Evolutionary conservation across 2,113 vertebrate species (phyloP), one percentile per base, ranked within the genome.

Genomic region (Pterocles orientalis): DNA sequence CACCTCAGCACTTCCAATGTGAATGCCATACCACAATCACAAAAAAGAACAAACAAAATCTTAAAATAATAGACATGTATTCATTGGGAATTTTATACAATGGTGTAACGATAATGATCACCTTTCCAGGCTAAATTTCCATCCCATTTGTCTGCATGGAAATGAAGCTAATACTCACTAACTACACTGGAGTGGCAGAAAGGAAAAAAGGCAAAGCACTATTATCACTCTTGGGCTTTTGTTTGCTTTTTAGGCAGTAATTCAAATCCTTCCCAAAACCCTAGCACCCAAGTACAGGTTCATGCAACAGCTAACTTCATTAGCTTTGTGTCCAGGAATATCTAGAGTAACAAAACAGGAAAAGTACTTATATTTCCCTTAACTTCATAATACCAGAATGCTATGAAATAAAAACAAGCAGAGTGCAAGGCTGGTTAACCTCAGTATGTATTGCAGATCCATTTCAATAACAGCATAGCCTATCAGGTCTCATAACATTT

Each of bases 401-500:
- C 53, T 78, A 39, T 13, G 14, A 95, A 93, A 88, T 50, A 86
- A 89, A 86, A 80, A 18, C 24, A 79, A 21, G 41, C 21, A 82
- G 53, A 83, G 36, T 48, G 18, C 23, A 83, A 66, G 45, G 68
- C 58, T 79, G 69, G 60, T 86, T 41, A 78, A 70, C 25, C 75
- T 94, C 75, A 73, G 11, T 68, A 92, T 11, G 14, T 61, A 69
- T 61, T 48, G 69, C 64, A 89, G 43, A 94, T 80, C 45, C n/a
- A 64, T 34, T 54, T 36, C 56, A 54, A 10, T 29, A 81, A 61
- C 31, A 71, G 29, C 24, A 78, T 25, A 76, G 50, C 36, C 71
- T 86, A 86, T n/a, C n/a, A 50, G 50, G 47, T 77, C 81, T 94
- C 70, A 57, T 57, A 92, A 70, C 39, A 94, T 87, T 88, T 96